phyloP scores from a whole-genome alignment of 2,113 vertebrate genomes.

The Catharus bicknelli region DNA sequence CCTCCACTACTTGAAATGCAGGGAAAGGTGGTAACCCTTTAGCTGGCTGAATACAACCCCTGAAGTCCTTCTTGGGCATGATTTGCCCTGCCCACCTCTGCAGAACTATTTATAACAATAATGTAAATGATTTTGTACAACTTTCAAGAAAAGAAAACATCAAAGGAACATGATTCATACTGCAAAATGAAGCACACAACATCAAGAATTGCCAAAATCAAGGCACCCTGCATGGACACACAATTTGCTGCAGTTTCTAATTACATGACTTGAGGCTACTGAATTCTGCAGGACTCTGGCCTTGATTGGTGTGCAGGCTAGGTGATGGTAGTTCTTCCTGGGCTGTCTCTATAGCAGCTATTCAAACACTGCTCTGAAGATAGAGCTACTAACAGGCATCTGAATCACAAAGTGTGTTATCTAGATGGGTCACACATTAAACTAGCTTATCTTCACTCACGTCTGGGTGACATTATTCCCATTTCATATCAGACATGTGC shows the following conservation, averaged over 20 bases:
- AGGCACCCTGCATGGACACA: not conserved
- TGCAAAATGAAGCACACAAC: not conserved
- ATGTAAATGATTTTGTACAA: not conserved
- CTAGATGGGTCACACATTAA: slow-evolving; percentile 21
- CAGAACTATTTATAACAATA: not conserved
- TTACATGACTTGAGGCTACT: not conserved
- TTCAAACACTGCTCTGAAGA: not conserved
- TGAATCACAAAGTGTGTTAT: slow-evolving; percentile 3
- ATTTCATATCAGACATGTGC: slow-evolving; percentile 32
- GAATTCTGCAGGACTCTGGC: not conserved
- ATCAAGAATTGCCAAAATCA: not conserved
- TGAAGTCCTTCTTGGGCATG: not conserved
- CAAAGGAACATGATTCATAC: not conserved
- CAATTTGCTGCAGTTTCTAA: not conserved
- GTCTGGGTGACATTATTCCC: slow-evolving; percentile 25
- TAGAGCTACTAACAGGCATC: not conserved
- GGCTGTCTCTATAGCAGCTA: slow-evolving; percentile 8
- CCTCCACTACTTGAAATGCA: not conserved
- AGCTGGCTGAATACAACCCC: not conserved
- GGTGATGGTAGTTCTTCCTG: not conserved
- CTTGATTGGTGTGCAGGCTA: not conserved
- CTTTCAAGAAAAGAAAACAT: not conserved
- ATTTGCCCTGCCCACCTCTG: not conserved
- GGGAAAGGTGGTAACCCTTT: not conserved
- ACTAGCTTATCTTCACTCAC: not conserved